These are phyloP conservation scores for Ctenicera cuprea DNA, from an alignment of 2,888 invertebrate species.

Conservation along the genomic window DNA sequence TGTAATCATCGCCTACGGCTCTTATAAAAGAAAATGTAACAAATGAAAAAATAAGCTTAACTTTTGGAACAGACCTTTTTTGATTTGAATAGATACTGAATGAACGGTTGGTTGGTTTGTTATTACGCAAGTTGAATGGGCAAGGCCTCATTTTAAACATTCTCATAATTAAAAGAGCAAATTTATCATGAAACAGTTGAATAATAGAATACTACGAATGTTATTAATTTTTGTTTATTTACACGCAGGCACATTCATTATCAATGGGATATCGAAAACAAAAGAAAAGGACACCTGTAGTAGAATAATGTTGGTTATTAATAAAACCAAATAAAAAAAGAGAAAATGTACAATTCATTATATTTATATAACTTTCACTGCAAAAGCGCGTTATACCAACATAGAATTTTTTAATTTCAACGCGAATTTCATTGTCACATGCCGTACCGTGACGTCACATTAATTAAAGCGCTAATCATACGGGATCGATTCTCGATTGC, in stretches of 20 bases:
- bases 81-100: too few species aligned
- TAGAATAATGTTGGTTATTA: neutral
- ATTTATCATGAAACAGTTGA: neutral
- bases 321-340: too few species aligned
- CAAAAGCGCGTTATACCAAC: neutral
- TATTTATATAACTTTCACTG: too few species aligned
- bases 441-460: conserved; percentile 3
- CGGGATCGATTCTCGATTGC: neutral
- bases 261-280: too few species aligned
- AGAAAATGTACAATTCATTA: neutral
- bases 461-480: conserved; percentile 1
- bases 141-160: neutral
- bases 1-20: too few species aligned
- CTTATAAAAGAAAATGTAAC: too few species aligned
- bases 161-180: conserved; percentile 2
- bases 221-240: conserved; percentile 20
- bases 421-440: conserved; percentile 4
- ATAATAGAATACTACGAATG: too few species aligned
- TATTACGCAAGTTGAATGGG: neutral
- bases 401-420: neutral
- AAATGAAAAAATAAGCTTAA: too few species aligned
- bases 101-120: conserved; percentile 3
- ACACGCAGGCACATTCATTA: neutral
- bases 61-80: too few species aligned
- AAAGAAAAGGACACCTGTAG: too few species aligned